phyloP scores from a whole-genome alignment of 2,113 vertebrate species.

The Rhabdornis inornatus region DNA sequence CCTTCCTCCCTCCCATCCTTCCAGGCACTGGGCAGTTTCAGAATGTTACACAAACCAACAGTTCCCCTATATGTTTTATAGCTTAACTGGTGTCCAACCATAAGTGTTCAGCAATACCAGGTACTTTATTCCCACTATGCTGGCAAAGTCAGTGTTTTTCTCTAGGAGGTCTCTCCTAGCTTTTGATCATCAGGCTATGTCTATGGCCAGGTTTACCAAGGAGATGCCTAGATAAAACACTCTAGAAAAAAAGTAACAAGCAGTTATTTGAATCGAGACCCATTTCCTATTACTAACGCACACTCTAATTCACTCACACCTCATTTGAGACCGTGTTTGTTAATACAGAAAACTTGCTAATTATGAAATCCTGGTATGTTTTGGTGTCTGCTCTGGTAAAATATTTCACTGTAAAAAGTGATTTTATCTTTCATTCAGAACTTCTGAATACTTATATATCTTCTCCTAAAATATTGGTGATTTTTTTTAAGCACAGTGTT shows the following conservation, averaged over 20 bases:
- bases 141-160: background rate
- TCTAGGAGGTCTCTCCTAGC: background rate
- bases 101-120: background rate
- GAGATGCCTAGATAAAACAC: background rate
- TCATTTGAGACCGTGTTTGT: background rate
- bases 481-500: background rate
- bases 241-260: background rate
- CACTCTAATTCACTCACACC: background rate
- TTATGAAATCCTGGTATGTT: background rate
- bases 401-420: background rate
- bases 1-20: background rate
- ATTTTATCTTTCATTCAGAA: background rate
- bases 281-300: background rate
- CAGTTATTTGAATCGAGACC: background rate
- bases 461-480: background rate
- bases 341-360: accelerated
- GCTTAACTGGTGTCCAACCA: background rate
- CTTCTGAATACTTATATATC: background rate
- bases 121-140: background rate
- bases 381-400: background rate
- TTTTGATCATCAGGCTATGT: background rate
- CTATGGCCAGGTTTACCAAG: background rate
- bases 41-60: background rate
- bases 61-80: background rate
- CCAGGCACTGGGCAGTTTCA: background rate